Percentiles rank a stretch among this genome's conserved stretches.
These are phyloP conservation scores for Podabrus alpinus DNA, from an alignment of 2,888 invertebrate species.

Conservation along the genomic window DNA sequence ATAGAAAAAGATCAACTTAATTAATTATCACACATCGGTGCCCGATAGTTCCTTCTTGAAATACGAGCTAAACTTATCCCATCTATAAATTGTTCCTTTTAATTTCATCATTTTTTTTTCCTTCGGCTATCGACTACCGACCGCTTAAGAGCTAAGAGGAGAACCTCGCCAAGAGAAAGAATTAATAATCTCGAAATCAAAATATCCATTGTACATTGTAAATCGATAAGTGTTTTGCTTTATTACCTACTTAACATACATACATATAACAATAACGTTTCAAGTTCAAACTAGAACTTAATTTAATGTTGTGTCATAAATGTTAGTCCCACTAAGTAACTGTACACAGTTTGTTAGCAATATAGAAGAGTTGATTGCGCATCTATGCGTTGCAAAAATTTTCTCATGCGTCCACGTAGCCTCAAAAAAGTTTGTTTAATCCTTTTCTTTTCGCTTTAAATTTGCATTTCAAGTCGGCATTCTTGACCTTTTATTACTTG, in stretches of 20 bases:
- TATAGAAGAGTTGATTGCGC: background rate
- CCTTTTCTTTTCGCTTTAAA: background rate
- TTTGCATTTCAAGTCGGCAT: background rate
- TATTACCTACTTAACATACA: background rate
- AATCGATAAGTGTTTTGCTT: background rate
- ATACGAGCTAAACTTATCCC: constrained; percentile 23
- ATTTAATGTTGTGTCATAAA: background rate
- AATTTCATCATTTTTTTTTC: background rate
- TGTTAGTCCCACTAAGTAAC: background rate
- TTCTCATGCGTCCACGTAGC: background rate
- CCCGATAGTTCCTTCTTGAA: constrained; percentile 20
- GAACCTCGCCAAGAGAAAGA: background rate
- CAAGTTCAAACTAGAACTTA: background rate
- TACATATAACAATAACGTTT: background rate
- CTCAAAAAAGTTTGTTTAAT: background rate
- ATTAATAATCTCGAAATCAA: background rate
- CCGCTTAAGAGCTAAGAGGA: background rate
- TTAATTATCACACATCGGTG: constrained; percentile 26
- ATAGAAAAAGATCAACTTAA: constrained; percentile 25
- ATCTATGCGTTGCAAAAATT: background rate
- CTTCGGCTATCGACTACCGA: background rate
- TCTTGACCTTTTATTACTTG: background rate
- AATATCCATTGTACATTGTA: background rate
- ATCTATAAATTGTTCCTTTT: constrained; percentile 2
- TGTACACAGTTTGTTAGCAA: background rate